Conservation (phyloP, 2,113 vertebrate genomes). For the Brienomyrus brachyistius region DNA sequence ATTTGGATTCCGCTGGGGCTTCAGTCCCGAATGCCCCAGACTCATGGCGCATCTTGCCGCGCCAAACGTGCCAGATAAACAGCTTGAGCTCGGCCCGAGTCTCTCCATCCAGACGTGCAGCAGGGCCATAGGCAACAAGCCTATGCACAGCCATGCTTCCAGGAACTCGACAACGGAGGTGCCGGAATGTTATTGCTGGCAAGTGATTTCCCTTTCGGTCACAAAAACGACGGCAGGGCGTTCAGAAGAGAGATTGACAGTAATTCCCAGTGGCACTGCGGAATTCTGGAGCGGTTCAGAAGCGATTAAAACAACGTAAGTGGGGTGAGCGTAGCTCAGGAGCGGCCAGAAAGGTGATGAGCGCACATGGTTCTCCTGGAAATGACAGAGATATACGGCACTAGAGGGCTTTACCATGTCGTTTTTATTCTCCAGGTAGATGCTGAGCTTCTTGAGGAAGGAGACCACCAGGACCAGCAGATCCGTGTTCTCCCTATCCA, state of each 20-base stretch:
- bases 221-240: not conserved
- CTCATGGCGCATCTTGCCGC: not conserved
- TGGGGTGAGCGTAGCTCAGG: not conserved
- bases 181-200: not conserved
- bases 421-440: constrained; percentile 94
- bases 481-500: constrained; percentile 83
- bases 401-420: constrained; percentile 77
- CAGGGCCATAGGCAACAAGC: not conserved
- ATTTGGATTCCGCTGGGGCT: not conserved
- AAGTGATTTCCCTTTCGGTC: not conserved
- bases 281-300: not conserved
- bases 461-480: constrained; percentile 82
- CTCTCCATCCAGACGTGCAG: not conserved
- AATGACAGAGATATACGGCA: not conserved
- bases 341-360: not conserved
- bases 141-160: not conserved
- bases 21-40: not conserved
- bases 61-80: not conserved
- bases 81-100: not conserved
- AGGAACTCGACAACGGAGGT: not conserved
- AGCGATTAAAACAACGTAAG: not conserved
- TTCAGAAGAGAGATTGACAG: not conserved
- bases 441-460: constrained; percentile 94
- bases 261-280: not conserved
- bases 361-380: not conserved